phyloP scores from a whole-genome alignment of 2,797 vertebrate genomes.

The Helostoma temminkii region DNA sequence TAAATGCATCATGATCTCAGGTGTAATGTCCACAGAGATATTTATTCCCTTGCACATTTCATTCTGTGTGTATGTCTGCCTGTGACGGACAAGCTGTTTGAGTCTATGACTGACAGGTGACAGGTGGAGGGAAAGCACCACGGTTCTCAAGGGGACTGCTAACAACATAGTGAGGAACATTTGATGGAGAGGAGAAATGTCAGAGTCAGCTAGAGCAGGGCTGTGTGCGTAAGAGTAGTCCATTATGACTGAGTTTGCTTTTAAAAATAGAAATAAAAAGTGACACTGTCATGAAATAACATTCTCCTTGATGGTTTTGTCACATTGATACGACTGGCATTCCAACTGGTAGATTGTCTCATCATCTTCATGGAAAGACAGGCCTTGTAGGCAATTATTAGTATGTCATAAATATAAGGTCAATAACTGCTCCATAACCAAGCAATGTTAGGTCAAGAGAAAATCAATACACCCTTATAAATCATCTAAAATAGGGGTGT shows the following conservation, averaged over 20 bases:
- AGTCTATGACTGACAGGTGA: slow-evolving; percentile 72
- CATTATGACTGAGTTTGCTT: slow-evolving; percentile 31
- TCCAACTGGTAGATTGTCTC: slow-evolving; percentile 21
- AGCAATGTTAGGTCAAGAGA: slow-evolving; percentile 50
- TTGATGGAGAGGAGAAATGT: slow-evolving; percentile 65
- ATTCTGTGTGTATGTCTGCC: slow-evolving; percentile 20
- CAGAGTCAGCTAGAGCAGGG: slow-evolving; percentile 39
- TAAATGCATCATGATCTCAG: slow-evolving; percentile 33
- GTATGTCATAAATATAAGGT: slow-evolving; percentile 50
- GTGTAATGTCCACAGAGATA: slow-evolving; percentile 36
- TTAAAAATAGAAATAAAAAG: slow-evolving; percentile 30
- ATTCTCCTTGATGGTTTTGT: slow-evolving; percentile 17
- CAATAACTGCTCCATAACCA: slow-evolving; percentile 50
- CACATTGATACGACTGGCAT: slow-evolving; percentile 9
- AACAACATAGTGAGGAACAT: slow-evolving; percentile 52
- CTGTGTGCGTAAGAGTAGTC: slow-evolving; percentile 29
- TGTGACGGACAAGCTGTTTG: slow-evolving; percentile 68
- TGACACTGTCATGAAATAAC: slow-evolving; percentile 11
- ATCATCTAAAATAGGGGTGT: slow-evolving; percentile 32
- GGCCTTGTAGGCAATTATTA: slow-evolving; percentile 28
- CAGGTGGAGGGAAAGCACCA: slow-evolving; percentile 56
- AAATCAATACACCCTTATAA: slow-evolving; percentile 57
- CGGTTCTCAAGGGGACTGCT: slow-evolving; percentile 60
- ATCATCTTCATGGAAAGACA: slow-evolving; percentile 4
- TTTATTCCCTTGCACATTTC: slow-evolving; percentile 37